phyloP scores from a whole-genome alignment of 1,140 invertebrate species.

The Muscidifurax raptorellus region DNA sequence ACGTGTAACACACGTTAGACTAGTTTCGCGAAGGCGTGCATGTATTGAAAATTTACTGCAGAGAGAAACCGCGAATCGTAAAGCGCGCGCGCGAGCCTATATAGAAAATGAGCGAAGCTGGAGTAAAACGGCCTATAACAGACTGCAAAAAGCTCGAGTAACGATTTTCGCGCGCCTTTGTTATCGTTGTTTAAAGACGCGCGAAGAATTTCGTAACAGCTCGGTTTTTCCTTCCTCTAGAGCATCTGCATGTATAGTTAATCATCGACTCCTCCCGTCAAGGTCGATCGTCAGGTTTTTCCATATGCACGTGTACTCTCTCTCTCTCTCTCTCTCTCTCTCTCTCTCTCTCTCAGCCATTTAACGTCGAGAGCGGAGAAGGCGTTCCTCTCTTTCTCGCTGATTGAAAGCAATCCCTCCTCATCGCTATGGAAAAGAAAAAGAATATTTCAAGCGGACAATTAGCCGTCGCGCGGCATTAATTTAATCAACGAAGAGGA shows the following conservation, averaged over 20 bases:
- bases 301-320: not conserved
- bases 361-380: too few relatives aligned
- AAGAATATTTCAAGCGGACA: not conserved
- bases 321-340: too few relatives aligned
- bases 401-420: conserved; percentile 2
- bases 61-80: not conserved
- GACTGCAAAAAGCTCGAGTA: not conserved
- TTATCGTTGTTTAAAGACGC: not conserved
- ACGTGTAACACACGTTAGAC: not conserved
- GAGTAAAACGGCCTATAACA: not conserved
- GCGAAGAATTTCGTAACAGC: not conserved
- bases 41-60: not conserved
- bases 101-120: not conserved
- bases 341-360: too few relatives aligned
- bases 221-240: not conserved
- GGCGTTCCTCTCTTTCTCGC: not conserved
- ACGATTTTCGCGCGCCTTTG: not conserved
- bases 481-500: not conserved
- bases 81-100: not conserved
- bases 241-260: not conserved
- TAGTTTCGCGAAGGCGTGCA: not conserved
- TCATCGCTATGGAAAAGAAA: not conserved
- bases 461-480: not conserved
- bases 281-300: not conserved
- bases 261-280: not conserved